phyloP scores from a whole-genome alignment of 2,113 vertebrate species.

The Dromaius novaehollandiae region DNA sequence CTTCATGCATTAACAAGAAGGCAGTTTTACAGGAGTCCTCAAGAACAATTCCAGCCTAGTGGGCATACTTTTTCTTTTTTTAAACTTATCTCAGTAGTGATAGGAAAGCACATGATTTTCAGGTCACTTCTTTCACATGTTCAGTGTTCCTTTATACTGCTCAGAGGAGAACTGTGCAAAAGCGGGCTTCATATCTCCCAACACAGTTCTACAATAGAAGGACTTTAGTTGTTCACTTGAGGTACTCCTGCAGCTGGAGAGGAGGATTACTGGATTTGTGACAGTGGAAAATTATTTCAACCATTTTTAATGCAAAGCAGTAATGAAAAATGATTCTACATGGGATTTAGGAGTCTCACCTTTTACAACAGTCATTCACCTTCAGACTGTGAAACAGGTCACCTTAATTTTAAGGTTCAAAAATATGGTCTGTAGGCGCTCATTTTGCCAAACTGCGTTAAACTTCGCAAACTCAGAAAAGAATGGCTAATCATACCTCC shows the following conservation, averaged over 20 bases:
- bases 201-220: not conserved
- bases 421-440: not conserved
- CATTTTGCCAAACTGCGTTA: not conserved
- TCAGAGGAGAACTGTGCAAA: not conserved
- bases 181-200: not conserved
- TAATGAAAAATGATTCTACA: not conserved
- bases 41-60: not conserved
- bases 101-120: not conserved
- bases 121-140: not conserved
- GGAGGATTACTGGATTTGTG: not conserved
- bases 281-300: not conserved
- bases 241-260: not conserved
- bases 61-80: not conserved
- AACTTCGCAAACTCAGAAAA: not conserved
- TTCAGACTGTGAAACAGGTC: not conserved
- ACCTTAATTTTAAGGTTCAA: not conserved
- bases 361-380: not conserved
- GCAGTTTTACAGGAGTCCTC: not conserved
- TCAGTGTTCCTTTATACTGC: not conserved
- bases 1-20: not conserved
- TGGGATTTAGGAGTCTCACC: not conserved
- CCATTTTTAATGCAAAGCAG: not conserved
- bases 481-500: not conserved
- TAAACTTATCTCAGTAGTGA: not conserved
- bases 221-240: not conserved